phyloP scores from a whole-genome alignment of 1,140 invertebrate species.

The Tetragonula clypearis region DNA sequence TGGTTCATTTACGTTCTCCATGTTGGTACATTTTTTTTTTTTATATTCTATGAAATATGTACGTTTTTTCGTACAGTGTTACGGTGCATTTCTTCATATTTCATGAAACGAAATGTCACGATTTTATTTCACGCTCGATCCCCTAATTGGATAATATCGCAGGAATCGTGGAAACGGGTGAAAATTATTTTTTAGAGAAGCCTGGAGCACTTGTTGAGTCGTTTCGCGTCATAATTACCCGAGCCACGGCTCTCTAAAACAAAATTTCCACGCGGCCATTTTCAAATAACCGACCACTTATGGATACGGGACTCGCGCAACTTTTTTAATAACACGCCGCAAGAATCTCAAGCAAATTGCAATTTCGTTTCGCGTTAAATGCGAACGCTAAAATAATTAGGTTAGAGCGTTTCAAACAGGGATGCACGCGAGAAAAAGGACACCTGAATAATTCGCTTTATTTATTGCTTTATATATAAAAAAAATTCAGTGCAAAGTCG shows the following conservation, averaged over 20 bases:
- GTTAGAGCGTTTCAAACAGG: no score
- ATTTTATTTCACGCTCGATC: not conserved
- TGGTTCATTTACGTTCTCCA: no score
- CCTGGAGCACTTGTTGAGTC: not conserved
- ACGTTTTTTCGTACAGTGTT: no score
- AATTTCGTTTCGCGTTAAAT: not conserved
- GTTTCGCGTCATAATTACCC: not conserved
- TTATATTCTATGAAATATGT: not conserved
- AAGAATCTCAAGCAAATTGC: not conserved
- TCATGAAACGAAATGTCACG: not conserved
- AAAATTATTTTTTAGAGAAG: not conserved
- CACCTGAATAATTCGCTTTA: no score
- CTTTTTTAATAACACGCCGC: slow-evolving; percentile 1
- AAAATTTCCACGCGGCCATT: not conserved
- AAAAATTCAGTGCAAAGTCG: no score
- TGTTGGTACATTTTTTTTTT: not conserved
- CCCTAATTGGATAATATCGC: not conserved
- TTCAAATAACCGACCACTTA: not conserved
- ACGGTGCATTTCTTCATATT: no score
- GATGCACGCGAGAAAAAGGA: no score
- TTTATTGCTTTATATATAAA: no score
- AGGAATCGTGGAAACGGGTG: not conserved
- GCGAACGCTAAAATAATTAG: no score
- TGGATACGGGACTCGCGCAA: not conserved
- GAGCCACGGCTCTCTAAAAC: not conserved